These are phyloP conservation scores for Mormyrus proboscirostris DNA, from an alignment of 2,797 vertebrate genomes.

Conservation along the genomic window DNA sequence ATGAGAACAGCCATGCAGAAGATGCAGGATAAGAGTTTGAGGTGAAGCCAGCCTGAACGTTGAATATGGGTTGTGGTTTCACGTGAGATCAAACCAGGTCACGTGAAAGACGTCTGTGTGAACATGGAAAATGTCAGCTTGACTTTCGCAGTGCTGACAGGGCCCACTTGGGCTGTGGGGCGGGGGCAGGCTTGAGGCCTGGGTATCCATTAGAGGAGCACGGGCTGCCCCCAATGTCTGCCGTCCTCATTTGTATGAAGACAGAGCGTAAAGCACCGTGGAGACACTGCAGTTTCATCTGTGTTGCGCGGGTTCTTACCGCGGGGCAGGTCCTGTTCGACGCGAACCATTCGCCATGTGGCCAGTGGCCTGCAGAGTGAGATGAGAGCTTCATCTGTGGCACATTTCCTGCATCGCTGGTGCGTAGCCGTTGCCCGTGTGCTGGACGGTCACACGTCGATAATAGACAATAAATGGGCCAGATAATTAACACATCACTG, in stretches of 20 bases:
- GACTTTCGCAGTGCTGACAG: neutral
- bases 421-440: neutral
- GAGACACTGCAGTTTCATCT: neutral
- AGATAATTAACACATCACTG: neutral
- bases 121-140: neutral
- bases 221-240: neutral
- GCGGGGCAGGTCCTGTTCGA: neutral
- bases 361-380: neutral
- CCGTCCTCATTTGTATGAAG: neutral
- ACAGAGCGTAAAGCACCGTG: neutral
- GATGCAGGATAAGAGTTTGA: neutral
- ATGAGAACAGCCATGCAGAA: neutral
- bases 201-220: neutral
- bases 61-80: neutral
- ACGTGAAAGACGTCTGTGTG: neutral
- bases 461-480: neutral
- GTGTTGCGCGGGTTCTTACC: neutral
- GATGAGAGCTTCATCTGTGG: neutral
- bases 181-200: neutral
- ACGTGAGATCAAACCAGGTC: neutral
- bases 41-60: neutral
- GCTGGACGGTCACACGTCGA: neutral
- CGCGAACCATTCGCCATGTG: neutral
- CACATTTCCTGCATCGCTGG: neutral
- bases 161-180: neutral